Conservation (phyloP, 1,140 invertebrate species). For the Panagrolaimus sp. region DNA sequence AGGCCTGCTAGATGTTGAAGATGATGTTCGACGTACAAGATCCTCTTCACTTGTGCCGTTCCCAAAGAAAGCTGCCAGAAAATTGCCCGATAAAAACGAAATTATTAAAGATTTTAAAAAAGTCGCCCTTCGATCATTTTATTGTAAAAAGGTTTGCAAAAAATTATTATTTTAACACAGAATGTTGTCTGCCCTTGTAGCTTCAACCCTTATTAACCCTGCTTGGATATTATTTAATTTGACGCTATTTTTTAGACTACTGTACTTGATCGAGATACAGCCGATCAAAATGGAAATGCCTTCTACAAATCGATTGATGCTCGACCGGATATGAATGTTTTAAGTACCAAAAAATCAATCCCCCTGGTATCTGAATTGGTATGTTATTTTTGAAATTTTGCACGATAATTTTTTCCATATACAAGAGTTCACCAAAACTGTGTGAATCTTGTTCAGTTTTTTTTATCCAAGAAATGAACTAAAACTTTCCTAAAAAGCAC, state of each 20-base stretch:
- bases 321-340: conserved; percentile 93
- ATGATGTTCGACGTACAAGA: conserved; percentile 21
- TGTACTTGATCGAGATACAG: conserved; percentile 40
- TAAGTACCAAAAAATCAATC: conserved; percentile 78
- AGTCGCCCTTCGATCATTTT: conserved; percentile 18
- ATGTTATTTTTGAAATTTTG: conserved; percentile 63
- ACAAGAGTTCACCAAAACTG: no score
- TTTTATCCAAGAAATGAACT: no score
- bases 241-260: conserved; percentile 47
- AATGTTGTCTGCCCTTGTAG: neutral
- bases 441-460: no score
- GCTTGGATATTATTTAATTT: neutral
- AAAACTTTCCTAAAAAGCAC: no score
- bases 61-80: conserved; percentile 18
- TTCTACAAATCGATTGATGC: conserved; percentile 99
- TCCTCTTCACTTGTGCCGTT: conserved; percentile 29
- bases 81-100: conserved; percentile 16
- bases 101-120: conserved; percentile 24
- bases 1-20: neutral
- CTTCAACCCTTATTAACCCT: neutral
- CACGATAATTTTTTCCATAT: no score
- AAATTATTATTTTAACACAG: neutral
- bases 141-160: conserved; percentile 10
- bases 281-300: conserved; percentile 69
- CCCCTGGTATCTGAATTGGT: conserved; percentile 97